phyloP scores from a whole-genome alignment of 2,888 invertebrate species.

The Pasiphila rectangulata region DNA sequence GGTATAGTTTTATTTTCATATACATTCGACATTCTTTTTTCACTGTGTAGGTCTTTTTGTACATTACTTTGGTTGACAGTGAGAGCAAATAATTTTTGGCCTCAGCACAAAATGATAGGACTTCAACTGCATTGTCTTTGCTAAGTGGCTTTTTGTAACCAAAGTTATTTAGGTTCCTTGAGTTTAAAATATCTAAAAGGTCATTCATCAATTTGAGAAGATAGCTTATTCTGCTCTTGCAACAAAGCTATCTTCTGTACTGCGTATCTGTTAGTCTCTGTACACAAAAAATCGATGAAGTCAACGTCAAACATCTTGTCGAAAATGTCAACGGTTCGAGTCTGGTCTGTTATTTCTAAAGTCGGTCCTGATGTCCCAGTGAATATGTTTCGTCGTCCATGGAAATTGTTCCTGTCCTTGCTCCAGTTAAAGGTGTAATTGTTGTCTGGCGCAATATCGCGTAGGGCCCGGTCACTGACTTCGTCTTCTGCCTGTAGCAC shows the following conservation, averaged over 20 bases:
- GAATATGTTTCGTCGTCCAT: too few relatives aligned
- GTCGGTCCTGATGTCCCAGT: conserved; percentile 31
- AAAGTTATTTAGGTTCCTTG: too few relatives aligned
- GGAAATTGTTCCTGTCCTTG: too few relatives aligned
- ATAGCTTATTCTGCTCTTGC: not conserved
- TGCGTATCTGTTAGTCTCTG: conserved; percentile 10
- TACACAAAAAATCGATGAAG: conserved; percentile 28
- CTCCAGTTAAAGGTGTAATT: too few relatives aligned
- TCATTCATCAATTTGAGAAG: too few relatives aligned
- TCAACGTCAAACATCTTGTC: conserved; percentile 21
- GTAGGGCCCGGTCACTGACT: conserved; percentile 18
- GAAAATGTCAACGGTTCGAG: conserved; percentile 19
- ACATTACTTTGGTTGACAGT: not conserved
- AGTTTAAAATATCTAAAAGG: too few relatives aligned
- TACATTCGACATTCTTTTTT: not conserved
- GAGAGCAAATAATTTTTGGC: not conserved
- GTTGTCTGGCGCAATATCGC: conserved; percentile 8
- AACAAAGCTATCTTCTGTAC: conserved; percentile 9
- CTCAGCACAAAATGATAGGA: not conserved
- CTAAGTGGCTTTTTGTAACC: too few relatives aligned
- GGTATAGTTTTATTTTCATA: not conserved
- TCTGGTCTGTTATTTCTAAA: conserved; percentile 22
- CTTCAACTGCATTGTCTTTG: too few relatives aligned
- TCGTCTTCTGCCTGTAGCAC: conserved; percentile 29
- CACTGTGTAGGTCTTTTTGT: not conserved